Percentiles rank a stretch among this genome's conserved stretches.
Evolutionary conservation across 1,140 invertebrate species (phyloP).

Genomic region (Sesamia nonagrioides): DNA sequence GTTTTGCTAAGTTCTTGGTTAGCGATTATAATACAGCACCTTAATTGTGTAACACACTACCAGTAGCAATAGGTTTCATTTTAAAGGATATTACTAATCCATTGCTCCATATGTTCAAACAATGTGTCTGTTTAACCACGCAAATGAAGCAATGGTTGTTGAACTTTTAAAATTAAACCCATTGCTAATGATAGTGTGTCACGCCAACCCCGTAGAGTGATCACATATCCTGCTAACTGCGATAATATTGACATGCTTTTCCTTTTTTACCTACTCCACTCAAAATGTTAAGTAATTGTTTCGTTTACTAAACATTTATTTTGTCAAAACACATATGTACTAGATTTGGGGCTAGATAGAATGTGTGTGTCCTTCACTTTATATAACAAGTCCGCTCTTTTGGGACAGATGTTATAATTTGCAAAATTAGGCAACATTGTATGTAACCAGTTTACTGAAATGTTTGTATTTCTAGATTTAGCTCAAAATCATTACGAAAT

Average conservation of each 20-base stretch:
- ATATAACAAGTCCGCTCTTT: slow-evolving; percentile 19
- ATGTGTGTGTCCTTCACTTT: slow-evolving; percentile 1
- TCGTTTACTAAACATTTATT: background rate
- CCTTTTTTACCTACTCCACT: background rate
- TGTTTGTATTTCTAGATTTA: background rate
- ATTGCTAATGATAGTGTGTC: no score
- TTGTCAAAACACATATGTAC: background rate
- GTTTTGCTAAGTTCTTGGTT: background rate
- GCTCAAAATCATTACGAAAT: background rate
- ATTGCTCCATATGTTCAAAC: no score
- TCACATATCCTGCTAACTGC: background rate
- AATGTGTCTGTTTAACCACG: no score
- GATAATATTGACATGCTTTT: background rate
- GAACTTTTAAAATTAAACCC: no score
- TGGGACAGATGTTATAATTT: background rate
- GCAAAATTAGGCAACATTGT: slow-evolving; percentile 2
- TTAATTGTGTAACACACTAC: no score
- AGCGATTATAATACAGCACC: background rate
- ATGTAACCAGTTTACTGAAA: background rate
- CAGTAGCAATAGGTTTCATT: no score
- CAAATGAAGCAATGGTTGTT: no score
- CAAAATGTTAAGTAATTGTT: background rate
- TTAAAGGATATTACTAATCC: no score
- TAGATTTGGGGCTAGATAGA: background rate
- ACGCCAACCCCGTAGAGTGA: background rate